These are phyloP conservation scores for Zaprionus inermis DNA, from an alignment of 1,140 invertebrate genomes.

Conservation along the genomic window DNA sequence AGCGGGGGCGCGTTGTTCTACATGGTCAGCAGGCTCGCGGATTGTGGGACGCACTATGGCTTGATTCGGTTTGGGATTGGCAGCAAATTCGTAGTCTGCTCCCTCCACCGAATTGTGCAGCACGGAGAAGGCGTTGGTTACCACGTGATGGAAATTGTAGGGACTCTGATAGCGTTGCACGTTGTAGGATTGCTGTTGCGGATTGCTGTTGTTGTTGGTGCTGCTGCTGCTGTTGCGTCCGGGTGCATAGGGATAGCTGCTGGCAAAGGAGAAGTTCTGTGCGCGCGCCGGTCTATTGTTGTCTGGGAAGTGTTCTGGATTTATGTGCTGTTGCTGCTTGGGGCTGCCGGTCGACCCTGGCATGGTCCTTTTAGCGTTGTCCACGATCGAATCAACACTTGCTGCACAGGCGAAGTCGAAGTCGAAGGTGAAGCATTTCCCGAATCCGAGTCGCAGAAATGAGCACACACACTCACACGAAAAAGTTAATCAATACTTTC, in stretches of 20 bases:
- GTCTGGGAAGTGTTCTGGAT: slow-evolving; percentile 70
- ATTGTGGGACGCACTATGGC: slow-evolving; percentile 85
- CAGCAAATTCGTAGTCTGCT: slow-evolving; percentile 30
- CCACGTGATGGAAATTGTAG: slow-evolving; percentile 70
- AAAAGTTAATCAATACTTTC: slow-evolving; percentile 74
- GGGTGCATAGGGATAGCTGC: slow-evolving; percentile 74
- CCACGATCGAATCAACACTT: slow-evolving; percentile 27
- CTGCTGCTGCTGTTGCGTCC: slow-evolving; percentile 36
- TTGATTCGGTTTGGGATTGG: slow-evolving; percentile 82
- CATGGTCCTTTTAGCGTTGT: slow-evolving; percentile 41
- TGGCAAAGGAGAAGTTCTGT: slow-evolving; percentile 79
- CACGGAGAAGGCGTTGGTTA: slow-evolving; percentile 71
- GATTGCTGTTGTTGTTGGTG: slow-evolving; percentile 20
- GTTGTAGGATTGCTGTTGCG: slow-evolving; percentile 42
- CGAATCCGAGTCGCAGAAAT: slow-evolving; percentile 21
- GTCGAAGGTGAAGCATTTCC: slow-evolving; percentile 36
- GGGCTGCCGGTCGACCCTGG: slow-evolving; percentile 61
- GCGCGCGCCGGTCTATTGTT: slow-evolving; percentile 64
- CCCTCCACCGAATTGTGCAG: slow-evolving; percentile 64
- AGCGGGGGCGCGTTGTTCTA: slow-evolving; percentile 18
- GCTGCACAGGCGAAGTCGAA: slow-evolving; percentile 29
- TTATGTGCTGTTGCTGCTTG: slow-evolving; percentile 60
- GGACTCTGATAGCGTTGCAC: slow-evolving; percentile 67
- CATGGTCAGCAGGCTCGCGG: slow-evolving; percentile 51
- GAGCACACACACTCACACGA: slow-evolving; percentile 38